Evolutionary conservation across 2,113 vertebrate genomes (phyloP).

Genomic region (Oryctolagus cuniculus): mOryCun1.1 NC_091441.1:95662501-95663000

Average conservation of each 20-base stretch:
- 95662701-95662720: conserved; percentile 22
- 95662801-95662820: neutral
- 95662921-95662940: neutral
- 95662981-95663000: neutral
- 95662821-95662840: neutral
- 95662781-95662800: neutral
- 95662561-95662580: neutral
- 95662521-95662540: neutral
- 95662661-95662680: neutral
- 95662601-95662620: neutral
- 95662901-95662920: neutral
- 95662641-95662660: neutral
- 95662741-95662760: conserved; percentile 37
- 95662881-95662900: neutral
- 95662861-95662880: neutral
- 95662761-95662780: neutral
- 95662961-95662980: neutral
- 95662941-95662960: neutral
- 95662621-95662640: neutral
- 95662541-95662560: neutral
- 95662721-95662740: neutral
- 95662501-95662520: neutral
- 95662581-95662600: neutral
- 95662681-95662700: neutral
- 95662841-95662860: neutral